These are phyloP conservation scores for Endomychus coccineus DNA, from an alignment of 2,888 invertebrate species.

Conservation along the genomic window DNA sequence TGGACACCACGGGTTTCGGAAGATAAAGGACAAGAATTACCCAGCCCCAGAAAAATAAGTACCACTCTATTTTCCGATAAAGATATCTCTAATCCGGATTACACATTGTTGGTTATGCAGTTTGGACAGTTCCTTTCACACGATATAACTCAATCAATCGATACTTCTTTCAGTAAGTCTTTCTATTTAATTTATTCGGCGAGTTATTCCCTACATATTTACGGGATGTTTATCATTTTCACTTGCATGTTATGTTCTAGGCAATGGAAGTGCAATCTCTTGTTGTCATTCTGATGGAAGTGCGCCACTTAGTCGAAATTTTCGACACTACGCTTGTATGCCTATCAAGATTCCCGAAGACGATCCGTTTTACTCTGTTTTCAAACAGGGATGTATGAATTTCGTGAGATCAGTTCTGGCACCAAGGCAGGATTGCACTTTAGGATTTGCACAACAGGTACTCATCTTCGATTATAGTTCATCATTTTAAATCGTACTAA, in stretches of 20 bases:
- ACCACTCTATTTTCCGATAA: conserved; percentile 52
- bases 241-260: too few species aligned
- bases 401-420: conserved; percentile 64
- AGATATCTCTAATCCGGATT: conserved; percentile 52
- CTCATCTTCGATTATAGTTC: too few species aligned
- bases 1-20: conserved; percentile 51
- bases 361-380: conserved; percentile 55
- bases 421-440: conserved; percentile 57
- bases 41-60: conserved; percentile 63
- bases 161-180: conserved; percentile 55
- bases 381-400: conserved; percentile 59
- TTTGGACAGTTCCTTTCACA: conserved; percentile 75
- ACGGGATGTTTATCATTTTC: too few species aligned
- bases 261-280: conserved; percentile 62
- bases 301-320: conserved; percentile 44
- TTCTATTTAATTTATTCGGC: too few species aligned
- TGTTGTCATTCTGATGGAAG: conserved; percentile 62
- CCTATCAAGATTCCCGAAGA: conserved; percentile 54
- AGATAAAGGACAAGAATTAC: conserved; percentile 49
- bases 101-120: conserved; percentile 67
- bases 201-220: too few species aligned
- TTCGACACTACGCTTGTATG: conserved; percentile 61
- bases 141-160: conserved; percentile 65
- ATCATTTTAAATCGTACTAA: too few species aligned
- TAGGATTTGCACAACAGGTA: conserved; percentile 66